These are phyloP conservation scores for Drosophila carrolli DNA, from an alignment of 1,140 invertebrate genomes.

Conservation along the genomic window DNA sequence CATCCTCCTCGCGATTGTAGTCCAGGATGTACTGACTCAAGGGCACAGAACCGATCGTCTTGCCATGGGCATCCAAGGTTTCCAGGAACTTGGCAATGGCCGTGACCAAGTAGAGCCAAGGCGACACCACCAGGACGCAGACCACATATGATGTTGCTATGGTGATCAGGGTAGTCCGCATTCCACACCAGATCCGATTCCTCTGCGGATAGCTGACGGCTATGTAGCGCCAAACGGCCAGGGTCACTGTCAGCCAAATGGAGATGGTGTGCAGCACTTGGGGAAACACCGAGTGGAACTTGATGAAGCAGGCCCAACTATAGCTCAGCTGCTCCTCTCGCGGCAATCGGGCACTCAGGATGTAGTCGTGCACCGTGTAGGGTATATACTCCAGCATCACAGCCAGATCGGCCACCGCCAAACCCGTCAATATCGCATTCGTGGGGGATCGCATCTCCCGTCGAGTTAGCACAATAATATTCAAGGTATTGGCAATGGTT, in stretches of 20 bases:
- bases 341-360: conserved; percentile 84
- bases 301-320: conserved; percentile 91
- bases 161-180: conserved; percentile 89
- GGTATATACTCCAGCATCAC: conserved; percentile 98
- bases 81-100: conserved; percentile 85
- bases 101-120: conserved; percentile 92
- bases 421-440: conserved; percentile 93
- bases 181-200: conserved; percentile 92
- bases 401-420: conserved; percentile 96
- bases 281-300: conserved; percentile 93
- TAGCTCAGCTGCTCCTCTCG: conserved; percentile 87
- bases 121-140: conserved; percentile 91
- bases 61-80: conserved; percentile 85
- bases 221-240: conserved; percentile 97
- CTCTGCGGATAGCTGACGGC: conserved; percentile 92
- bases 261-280: conserved; percentile 96
- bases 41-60: conserved; percentile 71
- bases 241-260: conserved; percentile 95
- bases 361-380: conserved; percentile 92
- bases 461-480: conserved; percentile 96
- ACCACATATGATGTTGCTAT: conserved; percentile 92
- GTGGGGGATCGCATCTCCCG: conserved; percentile 94
- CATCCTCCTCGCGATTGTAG: conserved; percentile 51
- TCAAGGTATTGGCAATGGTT: conserved; percentile 95
- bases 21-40: conserved; percentile 74